Conservation (phyloP, 2,888 invertebrate genomes). For the Dione juno region DNA sequence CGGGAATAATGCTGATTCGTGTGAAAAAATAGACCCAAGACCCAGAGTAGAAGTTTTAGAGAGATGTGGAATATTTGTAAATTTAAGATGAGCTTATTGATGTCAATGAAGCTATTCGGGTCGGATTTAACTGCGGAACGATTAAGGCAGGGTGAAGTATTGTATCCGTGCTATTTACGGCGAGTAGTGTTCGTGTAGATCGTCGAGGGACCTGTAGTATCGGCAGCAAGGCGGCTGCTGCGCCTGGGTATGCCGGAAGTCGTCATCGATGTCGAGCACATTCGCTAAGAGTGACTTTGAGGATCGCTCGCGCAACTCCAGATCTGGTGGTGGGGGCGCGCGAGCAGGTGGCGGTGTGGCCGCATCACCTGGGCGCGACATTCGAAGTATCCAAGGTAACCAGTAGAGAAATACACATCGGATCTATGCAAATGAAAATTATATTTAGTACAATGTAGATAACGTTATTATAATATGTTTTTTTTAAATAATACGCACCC, state of each 20-base stretch:
- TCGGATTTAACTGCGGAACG: conserved; percentile 78
- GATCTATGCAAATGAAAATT: conserved; percentile 81
- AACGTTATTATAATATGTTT: neutral
- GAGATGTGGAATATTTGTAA: conserved; percentile 49
- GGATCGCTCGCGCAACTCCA: conserved; percentile 94
- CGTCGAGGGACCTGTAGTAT: conserved; percentile 89
- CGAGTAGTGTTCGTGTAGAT: conserved; percentile 84
- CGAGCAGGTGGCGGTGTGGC: conserved; percentile 86
- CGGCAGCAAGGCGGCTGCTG: conserved; percentile 89
- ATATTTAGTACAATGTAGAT: neutral
- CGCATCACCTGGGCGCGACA: conserved; percentile 90
- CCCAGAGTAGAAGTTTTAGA: conserved; percentile 59
- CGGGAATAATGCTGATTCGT: conserved; percentile 74
- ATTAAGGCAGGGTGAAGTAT: conserved; percentile 79
- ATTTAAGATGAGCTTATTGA: conserved; percentile 53
- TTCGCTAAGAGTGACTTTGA: conserved; percentile 98
- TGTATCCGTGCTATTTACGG: conserved; percentile 83
- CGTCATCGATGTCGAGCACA: conserved; percentile 98
- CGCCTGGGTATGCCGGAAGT: conserved; percentile 92
- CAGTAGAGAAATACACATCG: conserved; percentile 97
- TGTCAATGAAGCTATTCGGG: conserved; percentile 68
- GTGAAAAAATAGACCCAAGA: conserved; percentile 62
- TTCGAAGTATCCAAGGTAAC: conserved; percentile 98
- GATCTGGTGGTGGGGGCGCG: conserved; percentile 90
- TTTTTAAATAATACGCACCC: conserved; percentile 86